phyloP scores from a whole-genome alignment of 2,113 vertebrate genomes.

The Bubo scandiacus region DNA sequence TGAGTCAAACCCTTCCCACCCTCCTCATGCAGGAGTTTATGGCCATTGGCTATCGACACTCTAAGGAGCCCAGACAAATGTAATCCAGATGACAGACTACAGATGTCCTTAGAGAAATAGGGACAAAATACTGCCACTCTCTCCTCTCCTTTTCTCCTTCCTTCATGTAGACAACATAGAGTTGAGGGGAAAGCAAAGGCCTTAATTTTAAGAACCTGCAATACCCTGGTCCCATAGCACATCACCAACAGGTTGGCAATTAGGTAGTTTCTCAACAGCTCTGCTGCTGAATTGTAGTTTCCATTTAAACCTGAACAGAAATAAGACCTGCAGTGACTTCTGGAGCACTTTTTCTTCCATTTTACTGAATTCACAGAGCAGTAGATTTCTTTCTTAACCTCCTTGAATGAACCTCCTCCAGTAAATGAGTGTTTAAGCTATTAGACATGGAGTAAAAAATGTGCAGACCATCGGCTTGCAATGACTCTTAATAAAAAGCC shows the following conservation, averaged over 20 bases:
- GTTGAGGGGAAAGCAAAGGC: not conserved
- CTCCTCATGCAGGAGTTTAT: not conserved
- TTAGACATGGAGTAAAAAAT: not conserved
- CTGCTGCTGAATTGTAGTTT: not conserved
- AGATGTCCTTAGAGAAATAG: not conserved
- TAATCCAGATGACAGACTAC: too few relatives aligned
- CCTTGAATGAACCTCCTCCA: not conserved
- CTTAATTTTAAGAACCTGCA: not conserved
- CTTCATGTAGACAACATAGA: not conserved
- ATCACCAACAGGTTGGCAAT: not conserved
- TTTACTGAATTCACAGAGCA: not conserved
- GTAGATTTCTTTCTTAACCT: not conserved
- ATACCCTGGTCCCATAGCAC: not conserved
- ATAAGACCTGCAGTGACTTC: not conserved
- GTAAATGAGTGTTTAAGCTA: not conserved
- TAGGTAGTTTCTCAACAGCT: not conserved
- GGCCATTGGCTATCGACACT: accelerated
- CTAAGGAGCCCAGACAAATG: not conserved
- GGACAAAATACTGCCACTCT: not conserved
- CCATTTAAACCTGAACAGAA: not conserved
- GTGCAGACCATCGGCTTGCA: not conserved
- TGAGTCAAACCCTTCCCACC: not conserved
- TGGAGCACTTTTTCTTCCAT: not conserved
- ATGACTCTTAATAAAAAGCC: not conserved
- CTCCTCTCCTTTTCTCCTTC: not conserved